Conservation (phyloP, 1,140 invertebrate genomes). For the Saccostrea glomerata region DNA sequence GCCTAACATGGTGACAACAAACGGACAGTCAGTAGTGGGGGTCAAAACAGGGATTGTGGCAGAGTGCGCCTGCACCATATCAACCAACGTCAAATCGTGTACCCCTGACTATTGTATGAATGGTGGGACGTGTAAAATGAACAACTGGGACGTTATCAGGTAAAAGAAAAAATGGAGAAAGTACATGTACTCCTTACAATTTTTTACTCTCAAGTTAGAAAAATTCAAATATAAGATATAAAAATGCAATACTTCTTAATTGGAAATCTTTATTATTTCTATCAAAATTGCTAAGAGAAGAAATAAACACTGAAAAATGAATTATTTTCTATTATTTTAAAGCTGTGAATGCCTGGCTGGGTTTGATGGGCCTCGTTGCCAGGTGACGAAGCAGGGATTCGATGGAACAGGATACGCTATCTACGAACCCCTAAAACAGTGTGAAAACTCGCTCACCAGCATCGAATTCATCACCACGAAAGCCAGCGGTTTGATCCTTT, state of each 20-base stretch:
- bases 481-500: conserved; percentile 92
- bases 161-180: conserved; percentile 67
- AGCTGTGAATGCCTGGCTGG: conserved; percentile 93
- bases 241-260: no score
- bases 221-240: no score
- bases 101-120: conserved; percentile 94
- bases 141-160: conserved; percentile 90
- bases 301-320: background rate
- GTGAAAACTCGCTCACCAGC: conserved; percentile 94
- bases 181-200: no score
- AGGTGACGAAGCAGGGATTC: conserved; percentile 95
- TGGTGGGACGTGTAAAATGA: conserved; percentile 88
- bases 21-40: conserved; percentile 96
- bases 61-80: conserved; percentile 83
- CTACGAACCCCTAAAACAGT: conserved; percentile 97
- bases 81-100: conserved; percentile 83
- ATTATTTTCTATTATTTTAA: background rate
- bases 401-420: conserved; percentile 87
- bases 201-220: no score
- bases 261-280: no score
- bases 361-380: conserved; percentile 95
- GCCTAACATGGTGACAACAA: conserved; percentile 97
- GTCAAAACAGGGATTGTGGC: conserved; percentile 92
- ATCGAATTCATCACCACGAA: conserved; percentile 94
- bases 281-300: no score